Percentiles rank a stretch among this genome's conserved stretches.
These are phyloP conservation scores for Nothoprocta pentlandii DNA, from an alignment of 2,113 vertebrate species.

Conservation along the genomic window DNA sequence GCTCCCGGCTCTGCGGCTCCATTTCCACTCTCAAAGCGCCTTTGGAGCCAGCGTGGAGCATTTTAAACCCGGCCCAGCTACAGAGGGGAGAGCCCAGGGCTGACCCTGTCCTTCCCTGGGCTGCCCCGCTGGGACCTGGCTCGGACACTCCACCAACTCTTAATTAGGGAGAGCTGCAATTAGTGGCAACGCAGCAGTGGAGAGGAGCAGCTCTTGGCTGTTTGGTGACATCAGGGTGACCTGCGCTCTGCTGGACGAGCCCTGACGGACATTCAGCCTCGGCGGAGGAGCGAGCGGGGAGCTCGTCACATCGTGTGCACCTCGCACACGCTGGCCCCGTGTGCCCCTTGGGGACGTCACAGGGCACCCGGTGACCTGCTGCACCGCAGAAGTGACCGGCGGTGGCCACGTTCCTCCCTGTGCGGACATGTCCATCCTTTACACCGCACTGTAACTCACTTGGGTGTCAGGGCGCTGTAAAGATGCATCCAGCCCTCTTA, in stretches of 20 bases:
- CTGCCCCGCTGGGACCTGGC: background rate
- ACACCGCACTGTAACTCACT: background rate
- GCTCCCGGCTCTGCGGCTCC: background rate
- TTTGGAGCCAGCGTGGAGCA: background rate
- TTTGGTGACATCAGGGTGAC: too few species aligned
- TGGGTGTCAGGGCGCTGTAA: background rate
- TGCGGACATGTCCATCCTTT: background rate
- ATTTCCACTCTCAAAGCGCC: background rate
- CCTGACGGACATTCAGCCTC: background rate
- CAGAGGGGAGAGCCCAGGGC: background rate
- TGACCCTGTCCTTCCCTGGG: background rate
- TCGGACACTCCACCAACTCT: background rate
- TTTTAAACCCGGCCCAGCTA: background rate
- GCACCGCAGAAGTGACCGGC: rapidly evolving
- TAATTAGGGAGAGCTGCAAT: constrained; percentile 11
- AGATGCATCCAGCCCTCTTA: background rate
- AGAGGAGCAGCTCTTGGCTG: background rate
- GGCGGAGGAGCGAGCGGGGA: rapidly evolving
- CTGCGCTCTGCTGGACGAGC: background rate
- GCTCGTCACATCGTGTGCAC: rapidly evolving
- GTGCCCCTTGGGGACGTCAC: background rate
- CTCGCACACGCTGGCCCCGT: rapidly evolving
- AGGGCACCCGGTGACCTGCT: background rate
- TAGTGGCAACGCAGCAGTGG: background rate
- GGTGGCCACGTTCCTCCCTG: background rate